These are phyloP conservation scores for Equus quagga DNA, from an alignment of 2,113 vertebrate genomes.

Conservation along the genomic window DNA sequence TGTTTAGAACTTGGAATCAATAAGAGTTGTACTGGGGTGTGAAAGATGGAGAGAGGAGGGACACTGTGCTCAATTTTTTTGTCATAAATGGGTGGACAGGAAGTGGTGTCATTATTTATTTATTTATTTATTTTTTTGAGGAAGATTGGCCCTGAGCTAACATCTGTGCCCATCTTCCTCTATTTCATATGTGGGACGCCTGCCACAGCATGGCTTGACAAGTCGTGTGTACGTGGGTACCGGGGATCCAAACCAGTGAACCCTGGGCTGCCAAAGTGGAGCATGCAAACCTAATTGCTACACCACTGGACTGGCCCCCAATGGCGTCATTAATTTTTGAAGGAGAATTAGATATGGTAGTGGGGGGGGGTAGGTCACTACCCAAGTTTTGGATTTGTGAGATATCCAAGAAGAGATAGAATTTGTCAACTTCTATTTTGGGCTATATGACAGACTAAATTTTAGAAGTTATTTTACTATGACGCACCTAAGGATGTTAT, in stretches of 20 bases:
- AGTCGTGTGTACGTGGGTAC: too few species aligned
- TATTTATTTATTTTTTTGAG: too few species aligned
- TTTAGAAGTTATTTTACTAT: slow-evolving; percentile 30
- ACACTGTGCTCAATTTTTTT: not conserved
- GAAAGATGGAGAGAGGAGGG: not conserved
- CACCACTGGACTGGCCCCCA: too few species aligned
- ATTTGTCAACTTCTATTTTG: slow-evolving; percentile 12
- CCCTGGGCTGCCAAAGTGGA: too few species aligned
- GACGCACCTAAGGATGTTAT: slow-evolving; percentile 4
- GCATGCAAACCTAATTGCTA: too few species aligned
- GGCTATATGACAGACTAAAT: not conserved
- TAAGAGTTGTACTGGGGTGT: not conserved
- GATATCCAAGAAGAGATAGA: not conserved
- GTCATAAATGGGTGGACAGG: not conserved
- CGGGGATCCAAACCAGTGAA: too few species aligned
- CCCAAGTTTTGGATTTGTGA: slow-evolving; percentile 31
- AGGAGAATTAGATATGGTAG: not conserved
- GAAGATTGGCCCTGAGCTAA: too few species aligned
- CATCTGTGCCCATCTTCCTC: too few species aligned
- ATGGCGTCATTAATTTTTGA: not conserved
- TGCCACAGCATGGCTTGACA: too few species aligned
- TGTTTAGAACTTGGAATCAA: slow-evolving; percentile 17
- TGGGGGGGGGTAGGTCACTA: not conserved
- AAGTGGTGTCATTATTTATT: not conserved
- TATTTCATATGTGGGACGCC: too few species aligned